Evolutionary conservation across 2,888 invertebrate species (phyloP).

Genomic region (Andrena hattorfiana): DNA sequence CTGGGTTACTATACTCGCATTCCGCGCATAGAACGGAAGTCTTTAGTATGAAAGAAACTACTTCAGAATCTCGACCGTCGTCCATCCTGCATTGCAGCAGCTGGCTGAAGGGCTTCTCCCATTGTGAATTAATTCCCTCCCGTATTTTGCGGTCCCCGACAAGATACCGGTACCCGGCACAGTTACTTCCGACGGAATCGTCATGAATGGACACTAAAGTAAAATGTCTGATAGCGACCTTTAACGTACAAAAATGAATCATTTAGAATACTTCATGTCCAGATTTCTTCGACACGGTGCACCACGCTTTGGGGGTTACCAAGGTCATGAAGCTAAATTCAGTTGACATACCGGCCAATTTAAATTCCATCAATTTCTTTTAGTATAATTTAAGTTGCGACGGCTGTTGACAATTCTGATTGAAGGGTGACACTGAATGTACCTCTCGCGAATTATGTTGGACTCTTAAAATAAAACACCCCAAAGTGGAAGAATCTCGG

Average conservation of each 20-base stretch:
- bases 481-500: too few species aligned
- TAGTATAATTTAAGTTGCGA: too few species aligned
- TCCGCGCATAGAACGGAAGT: conserved; percentile 68
- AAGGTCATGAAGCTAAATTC: too few species aligned
- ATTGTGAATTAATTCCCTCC: conserved; percentile 60
- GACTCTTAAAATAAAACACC: too few species aligned
- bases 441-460: too few species aligned
- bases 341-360: too few species aligned
- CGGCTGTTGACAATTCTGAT: too few species aligned
- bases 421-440: too few species aligned
- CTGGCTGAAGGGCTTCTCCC: conserved; percentile 43
- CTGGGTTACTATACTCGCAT: conserved; percentile 70
- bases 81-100: conserved; percentile 34
- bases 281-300: too few species aligned
- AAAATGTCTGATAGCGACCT: background rate
- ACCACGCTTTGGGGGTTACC: too few species aligned
- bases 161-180: conserved; percentile 4
- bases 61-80: conserved; percentile 60
- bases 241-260: background rate
- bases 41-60: conserved; percentile 66
- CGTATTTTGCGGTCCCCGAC: conserved; percentile 11
- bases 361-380: too few species aligned
- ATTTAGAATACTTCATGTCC: too few species aligned
- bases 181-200: conserved; percentile 12
- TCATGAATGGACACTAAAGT: background rate